Percentiles rank a stretch among this genome's conserved stretches.
Conservation (phyloP, 2,888 invertebrate genomes). For the Uropetala carovei region DNA sequence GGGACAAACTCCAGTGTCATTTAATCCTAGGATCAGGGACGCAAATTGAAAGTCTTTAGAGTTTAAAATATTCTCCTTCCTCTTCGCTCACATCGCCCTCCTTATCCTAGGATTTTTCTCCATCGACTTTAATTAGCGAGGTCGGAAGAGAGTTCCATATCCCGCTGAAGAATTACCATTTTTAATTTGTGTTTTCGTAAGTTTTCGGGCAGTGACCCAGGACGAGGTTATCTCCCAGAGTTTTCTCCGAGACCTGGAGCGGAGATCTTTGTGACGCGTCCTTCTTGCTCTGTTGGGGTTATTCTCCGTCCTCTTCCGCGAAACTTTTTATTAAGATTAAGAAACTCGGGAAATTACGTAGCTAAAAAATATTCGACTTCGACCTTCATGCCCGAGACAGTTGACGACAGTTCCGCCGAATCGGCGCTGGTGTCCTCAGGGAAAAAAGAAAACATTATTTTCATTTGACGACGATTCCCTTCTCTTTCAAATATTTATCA, state of each 20-base stretch:
- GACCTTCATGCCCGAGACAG: no score
- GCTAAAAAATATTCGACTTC: no score
- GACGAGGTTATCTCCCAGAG: not conserved
- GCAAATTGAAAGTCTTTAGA: conserved; percentile 32
- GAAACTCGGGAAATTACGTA: no score
- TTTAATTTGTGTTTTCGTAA: not conserved
- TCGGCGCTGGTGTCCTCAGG: no score
- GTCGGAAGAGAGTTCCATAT: not conserved
- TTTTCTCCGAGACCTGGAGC: not conserved
- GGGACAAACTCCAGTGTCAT: not conserved
- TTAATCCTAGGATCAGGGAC: conserved; percentile 29
- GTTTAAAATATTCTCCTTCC: not conserved
- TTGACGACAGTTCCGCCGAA: no score
- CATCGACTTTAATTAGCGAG: conserved; percentile 24
- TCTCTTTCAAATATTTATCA: no score
- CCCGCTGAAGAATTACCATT: not conserved
- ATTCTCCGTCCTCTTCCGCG: no score
- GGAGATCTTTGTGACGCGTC: no score
- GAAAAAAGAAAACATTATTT: no score
- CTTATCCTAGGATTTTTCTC: not conserved
- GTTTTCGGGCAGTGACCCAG: not conserved
- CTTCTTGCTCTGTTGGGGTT: no score
- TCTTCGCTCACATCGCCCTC: not conserved
- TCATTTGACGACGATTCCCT: no score
- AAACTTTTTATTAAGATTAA: no score